These are phyloP conservation scores for Xiphophorus maculatus DNA, from an alignment of 2,113 vertebrate species.

Conservation along the genomic window DNA sequence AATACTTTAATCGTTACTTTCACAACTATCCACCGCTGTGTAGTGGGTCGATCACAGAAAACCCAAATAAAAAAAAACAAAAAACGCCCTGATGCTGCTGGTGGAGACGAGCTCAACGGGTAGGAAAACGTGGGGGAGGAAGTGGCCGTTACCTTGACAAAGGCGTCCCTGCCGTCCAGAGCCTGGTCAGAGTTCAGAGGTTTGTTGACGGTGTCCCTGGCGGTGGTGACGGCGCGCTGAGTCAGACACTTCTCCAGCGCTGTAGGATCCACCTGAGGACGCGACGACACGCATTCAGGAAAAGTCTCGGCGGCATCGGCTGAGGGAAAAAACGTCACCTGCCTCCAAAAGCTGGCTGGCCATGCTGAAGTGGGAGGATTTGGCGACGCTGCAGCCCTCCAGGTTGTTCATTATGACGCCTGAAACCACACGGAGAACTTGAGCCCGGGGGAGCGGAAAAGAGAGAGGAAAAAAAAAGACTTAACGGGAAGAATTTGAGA, in stretches of 20 bases:
- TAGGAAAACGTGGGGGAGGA: not conserved
- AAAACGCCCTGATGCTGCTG: not conserved
- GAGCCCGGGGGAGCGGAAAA: not conserved
- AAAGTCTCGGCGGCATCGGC: not conserved
- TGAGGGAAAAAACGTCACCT: not conserved
- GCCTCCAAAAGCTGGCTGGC: conserved; percentile 89
- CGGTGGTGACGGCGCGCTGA: conserved; percentile 86
- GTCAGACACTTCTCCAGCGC: conserved; percentile 85
- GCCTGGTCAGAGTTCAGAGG: conserved; percentile 86
- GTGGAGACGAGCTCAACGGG: no score
- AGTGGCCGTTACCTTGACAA: conserved; percentile 87
- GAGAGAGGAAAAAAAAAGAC: not conserved
- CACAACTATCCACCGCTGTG: not conserved
- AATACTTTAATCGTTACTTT: not conserved
- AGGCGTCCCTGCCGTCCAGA: conserved; percentile 88
- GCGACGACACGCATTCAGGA: conserved; percentile 3
- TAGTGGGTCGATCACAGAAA: not conserved
- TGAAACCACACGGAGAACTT: conserved; percentile 60
- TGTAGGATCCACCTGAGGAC: conserved; percentile 82
- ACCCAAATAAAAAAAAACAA: no score
- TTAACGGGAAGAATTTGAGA: not conserved
- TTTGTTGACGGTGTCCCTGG: conserved; percentile 87
- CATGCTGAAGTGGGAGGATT: conserved; percentile 81
- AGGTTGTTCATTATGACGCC: conserved; percentile 86
- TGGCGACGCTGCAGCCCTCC: conserved; percentile 85